Conservation (phyloP, 2,113 vertebrate genomes). For the Scytalopus superciliaris region DNA sequence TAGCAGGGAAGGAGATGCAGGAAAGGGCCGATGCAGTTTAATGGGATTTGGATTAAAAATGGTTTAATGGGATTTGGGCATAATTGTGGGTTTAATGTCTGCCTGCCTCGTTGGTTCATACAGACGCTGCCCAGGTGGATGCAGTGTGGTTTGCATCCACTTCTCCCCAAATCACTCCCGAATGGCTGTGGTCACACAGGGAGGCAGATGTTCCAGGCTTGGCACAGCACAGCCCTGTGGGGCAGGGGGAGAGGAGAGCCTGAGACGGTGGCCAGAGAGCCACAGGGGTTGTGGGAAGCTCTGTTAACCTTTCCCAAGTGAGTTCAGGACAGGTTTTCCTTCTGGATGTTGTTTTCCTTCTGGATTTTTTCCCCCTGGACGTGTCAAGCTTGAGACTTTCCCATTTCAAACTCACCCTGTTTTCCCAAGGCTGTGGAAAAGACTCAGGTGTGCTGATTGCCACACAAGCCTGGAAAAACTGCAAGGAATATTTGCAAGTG, state of each 20-base stretch:
- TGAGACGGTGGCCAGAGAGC: background rate
- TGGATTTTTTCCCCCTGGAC: background rate
- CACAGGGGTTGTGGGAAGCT: background rate
- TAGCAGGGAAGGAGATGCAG: background rate
- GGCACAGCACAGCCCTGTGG: background rate
- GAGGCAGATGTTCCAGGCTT: background rate
- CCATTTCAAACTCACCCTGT: background rate
- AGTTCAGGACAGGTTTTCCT: background rate
- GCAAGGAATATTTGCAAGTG: background rate
- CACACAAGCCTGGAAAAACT: background rate
- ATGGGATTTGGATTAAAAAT: background rate
- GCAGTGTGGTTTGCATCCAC: background rate
- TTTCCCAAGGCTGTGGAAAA: background rate
- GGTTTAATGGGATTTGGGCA: constrained; percentile 9
- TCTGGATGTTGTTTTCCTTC: background rate
- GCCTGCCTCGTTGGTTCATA: background rate
- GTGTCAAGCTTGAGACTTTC: background rate
- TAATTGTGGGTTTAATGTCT: background rate
- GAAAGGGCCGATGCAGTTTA: background rate
- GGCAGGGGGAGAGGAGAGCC: background rate
- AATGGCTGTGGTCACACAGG: background rate
- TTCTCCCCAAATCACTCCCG: background rate
- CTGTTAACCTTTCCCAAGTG: rapidly evolving
- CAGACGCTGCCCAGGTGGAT: background rate
- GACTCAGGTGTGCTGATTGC: background rate